phyloP scores from a whole-genome alignment of 2,888 invertebrate genomes.

The Heliconius hortense region DNA sequence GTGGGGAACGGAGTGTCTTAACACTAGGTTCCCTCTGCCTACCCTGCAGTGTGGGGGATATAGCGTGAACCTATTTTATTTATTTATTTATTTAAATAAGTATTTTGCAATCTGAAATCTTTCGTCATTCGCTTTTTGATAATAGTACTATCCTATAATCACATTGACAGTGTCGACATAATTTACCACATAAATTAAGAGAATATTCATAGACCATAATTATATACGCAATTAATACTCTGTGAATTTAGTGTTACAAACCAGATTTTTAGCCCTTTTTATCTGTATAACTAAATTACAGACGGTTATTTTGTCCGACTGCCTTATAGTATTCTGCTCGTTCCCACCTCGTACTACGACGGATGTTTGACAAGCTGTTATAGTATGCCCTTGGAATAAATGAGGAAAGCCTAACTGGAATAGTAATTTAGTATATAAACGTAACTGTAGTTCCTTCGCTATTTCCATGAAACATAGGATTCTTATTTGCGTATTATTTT shows the following conservation, averaged over 20 bases:
- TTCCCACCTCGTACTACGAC: constrained; percentile 42
- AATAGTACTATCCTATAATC: no score
- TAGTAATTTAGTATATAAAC: constrained; percentile 28
- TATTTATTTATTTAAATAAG: no score
- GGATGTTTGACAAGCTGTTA: constrained; percentile 45
- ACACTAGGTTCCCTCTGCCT: no score
- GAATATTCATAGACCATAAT: not conserved
- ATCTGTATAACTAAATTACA: not conserved
- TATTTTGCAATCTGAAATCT: not conserved
- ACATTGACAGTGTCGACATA: no score
- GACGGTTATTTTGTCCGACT: constrained; percentile 39
- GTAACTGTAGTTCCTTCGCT: constrained; percentile 38
- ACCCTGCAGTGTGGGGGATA: no score
- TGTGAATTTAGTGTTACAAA: not conserved
- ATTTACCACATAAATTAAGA: not conserved
- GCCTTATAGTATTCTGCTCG: constrained; percentile 42
- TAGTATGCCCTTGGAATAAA: constrained; percentile 47
- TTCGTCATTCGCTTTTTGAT: no score
- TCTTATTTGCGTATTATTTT: constrained; percentile 9
- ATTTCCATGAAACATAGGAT: constrained; percentile 11
- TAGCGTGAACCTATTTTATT: no score
- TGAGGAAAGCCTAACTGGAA: constrained; percentile 40
- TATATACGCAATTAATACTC: not conserved
- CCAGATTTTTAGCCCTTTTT: not conserved
- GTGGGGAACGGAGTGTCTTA: no score